Percentiles rank a stretch among this genome's conserved stretches.
phyloP scores from a whole-genome alignment of 2,797 vertebrate genomes.

The Ficedula albicollis region DNA sequence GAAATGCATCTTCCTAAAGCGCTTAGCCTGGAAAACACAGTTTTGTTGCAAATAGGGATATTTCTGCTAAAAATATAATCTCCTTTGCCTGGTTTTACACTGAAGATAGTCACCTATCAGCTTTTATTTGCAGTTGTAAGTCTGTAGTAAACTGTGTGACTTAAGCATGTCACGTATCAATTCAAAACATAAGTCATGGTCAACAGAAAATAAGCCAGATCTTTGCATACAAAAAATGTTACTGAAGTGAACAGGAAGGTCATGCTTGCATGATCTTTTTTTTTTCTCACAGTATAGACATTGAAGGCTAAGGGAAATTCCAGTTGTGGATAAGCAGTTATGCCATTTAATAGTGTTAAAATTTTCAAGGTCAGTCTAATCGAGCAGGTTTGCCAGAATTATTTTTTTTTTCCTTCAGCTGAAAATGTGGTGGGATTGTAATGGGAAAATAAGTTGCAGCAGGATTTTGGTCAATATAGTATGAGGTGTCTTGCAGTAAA shows the following conservation, averaged over 20 bases:
- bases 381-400: neutral
- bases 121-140: constrained; percentile 3
- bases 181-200: neutral
- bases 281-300: neutral
- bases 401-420: neutral
- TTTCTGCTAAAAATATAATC: constrained; percentile 12
- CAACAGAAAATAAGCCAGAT: neutral
- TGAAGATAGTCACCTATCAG: neutral
- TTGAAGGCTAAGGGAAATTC: neutral
- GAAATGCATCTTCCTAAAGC: neutral
- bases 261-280: neutral
- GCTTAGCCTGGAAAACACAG: neutral
- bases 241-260: neutral
- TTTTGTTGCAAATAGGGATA: neutral
- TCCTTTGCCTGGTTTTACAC: neutral
- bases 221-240: neutral
- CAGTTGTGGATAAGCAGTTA: neutral
- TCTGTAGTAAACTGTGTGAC: neutral
- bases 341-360: neutral
- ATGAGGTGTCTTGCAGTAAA: neutral
- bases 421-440: neutral
- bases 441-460: neutral
- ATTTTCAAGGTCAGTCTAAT: neutral
- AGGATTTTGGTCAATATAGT: neutral
- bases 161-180: neutral